phyloP scores from a whole-genome alignment of 2,113 vertebrate genomes.

The Epinephelus cyanopodus region DNA sequence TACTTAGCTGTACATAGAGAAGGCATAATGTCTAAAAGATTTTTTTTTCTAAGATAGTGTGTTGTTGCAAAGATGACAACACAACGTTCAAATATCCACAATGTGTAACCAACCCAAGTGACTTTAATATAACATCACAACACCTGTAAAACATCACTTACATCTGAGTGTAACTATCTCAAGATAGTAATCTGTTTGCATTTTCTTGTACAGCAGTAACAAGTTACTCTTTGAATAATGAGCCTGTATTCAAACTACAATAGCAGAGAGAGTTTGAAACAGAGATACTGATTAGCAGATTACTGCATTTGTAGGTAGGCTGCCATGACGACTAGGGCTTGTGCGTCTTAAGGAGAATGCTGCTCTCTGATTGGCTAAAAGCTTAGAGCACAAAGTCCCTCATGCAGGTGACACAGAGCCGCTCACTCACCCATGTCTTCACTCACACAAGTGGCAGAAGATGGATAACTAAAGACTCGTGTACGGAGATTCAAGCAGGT shows the following conservation, averaged over 20 bases:
- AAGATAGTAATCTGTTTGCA: neutral
- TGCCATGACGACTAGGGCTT: slow-evolving; percentile 12
- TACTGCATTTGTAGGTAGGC: slow-evolving; percentile 8
- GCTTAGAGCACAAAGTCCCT: slow-evolving; percentile 60
- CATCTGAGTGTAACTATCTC: too few species aligned
- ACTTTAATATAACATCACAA: too few species aligned
- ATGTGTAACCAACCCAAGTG: too few species aligned
- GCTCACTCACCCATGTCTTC: neutral
- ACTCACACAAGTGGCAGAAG: neutral
- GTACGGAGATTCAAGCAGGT: slow-evolving; percentile 34
- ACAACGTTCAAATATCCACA: too few species aligned
- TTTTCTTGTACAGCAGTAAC: neutral
- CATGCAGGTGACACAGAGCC: slow-evolving; percentile 42
- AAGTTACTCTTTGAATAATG: too few species aligned
- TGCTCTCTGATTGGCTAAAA: slow-evolving; percentile 66
- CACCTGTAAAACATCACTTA: too few species aligned
- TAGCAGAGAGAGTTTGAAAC: neutral
- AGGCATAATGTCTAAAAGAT: too few species aligned
- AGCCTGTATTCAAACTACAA: too few species aligned
- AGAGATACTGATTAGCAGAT: slow-evolving; percentile 30
- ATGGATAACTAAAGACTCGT: neutral
- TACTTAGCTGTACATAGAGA: too few species aligned
- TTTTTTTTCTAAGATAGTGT: too few species aligned
- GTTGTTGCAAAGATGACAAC: too few species aligned
- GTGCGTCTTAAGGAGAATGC: slow-evolving; percentile 28